A percentile compares a stretch with the other conserved stretches of the same genome.
Conservation (phyloP, 2,797 vertebrate species). For the Enteromius trimaculatus region DNA sequence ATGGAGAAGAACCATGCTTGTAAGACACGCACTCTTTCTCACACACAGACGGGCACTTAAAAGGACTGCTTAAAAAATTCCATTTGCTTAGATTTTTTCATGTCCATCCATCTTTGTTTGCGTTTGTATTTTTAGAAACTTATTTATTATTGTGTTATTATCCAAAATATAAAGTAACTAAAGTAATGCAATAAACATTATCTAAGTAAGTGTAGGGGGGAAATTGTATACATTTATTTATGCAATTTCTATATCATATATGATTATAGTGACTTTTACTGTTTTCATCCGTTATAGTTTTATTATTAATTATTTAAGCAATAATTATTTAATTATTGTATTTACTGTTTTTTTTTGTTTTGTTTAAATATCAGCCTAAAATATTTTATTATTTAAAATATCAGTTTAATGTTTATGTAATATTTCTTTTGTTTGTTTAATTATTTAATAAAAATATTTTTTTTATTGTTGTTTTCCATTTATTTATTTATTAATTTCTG, state of each 20-base stretch:
- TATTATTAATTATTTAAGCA: too few relatives aligned
- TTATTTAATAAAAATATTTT: too few relatives aligned
- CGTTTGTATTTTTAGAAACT: neutral
- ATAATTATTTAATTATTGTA: neutral
- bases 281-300: neutral
- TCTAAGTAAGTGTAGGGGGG: neutral
- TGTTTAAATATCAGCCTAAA: too few relatives aligned
- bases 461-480: neutral
- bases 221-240: neutral
- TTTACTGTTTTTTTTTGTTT: neutral
- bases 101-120: neutral
- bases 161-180: neutral
- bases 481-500: neutral
- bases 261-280: neutral
- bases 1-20: constrained; percentile 90
- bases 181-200: neutral
- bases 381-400: too few relatives aligned
- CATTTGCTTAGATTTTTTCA: neutral
- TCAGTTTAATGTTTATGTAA: too few relatives aligned
- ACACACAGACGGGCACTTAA: neutral
- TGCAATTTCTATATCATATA: neutral
- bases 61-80: neutral
- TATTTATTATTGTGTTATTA: neutral
- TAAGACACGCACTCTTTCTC: constrained; percentile 71
- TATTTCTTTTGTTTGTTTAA: too few relatives aligned